phyloP scores from a whole-genome alignment of 2,888 invertebrate species.

The Drosophila heteroneura region DNA sequence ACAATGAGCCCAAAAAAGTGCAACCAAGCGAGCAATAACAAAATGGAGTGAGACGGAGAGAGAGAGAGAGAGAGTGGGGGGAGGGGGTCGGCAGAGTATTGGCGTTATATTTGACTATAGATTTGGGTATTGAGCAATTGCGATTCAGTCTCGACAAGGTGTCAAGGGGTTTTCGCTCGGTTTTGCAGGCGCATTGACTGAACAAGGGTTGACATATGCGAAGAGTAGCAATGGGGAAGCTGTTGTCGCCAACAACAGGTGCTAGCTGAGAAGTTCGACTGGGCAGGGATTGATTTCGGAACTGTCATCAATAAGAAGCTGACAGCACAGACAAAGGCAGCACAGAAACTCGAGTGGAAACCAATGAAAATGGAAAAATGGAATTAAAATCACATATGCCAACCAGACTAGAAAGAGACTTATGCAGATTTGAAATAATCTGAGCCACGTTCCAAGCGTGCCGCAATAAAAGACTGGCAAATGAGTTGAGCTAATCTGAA shows the following conservation, averaged over 20 bases:
- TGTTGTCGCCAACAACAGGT: constrained; percentile 45
- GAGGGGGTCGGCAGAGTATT: neutral
- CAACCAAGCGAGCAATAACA: constrained; percentile 37
- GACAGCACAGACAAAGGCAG: constrained; percentile 47
- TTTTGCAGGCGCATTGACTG: constrained; percentile 37
- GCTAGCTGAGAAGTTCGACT: constrained; percentile 31
- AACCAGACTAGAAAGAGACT: neutral
- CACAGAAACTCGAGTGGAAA: constrained; percentile 40
- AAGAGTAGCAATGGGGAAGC: neutral
- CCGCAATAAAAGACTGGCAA: neutral
- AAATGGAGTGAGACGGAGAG: neutral
- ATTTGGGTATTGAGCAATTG: constrained; percentile 20
- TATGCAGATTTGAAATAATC: neutral
- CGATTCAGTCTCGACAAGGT: constrained; percentile 52
- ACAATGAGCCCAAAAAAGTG: constrained; percentile 41
- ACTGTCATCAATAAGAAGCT: constrained; percentile 70
- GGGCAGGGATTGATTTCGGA: constrained; percentile 38
- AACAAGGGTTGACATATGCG: constrained; percentile 23
- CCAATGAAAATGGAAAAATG: constrained; percentile 28
- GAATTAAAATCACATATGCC: constrained; percentile 15
- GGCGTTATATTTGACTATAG: constrained; percentile 2
- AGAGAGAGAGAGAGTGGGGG: neutral
- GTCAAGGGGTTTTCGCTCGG: constrained; percentile 46
- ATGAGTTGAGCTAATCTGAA: neutral
- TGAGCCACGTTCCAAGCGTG: too few relatives aligned